Evolutionary conservation across 2,113 vertebrate species (phyloP).

Genomic region (Oncorhynchus tshawytscha): DNA sequence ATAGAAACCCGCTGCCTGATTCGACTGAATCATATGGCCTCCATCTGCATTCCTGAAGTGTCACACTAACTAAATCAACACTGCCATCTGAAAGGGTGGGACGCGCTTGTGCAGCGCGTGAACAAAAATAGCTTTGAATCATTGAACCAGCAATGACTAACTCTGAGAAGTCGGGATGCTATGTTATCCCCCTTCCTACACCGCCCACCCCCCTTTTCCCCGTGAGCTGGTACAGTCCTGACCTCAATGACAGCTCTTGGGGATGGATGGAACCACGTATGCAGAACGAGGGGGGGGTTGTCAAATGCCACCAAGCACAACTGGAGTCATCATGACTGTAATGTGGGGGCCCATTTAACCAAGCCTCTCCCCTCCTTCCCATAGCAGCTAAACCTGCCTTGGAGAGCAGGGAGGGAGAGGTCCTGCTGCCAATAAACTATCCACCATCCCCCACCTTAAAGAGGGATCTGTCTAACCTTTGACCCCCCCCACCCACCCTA

Average conservation of each 20-base stretch:
- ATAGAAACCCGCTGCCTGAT: constrained; percentile 2
- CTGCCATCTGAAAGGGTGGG: not conserved
- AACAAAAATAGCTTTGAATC: not conserved
- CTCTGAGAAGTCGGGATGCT: not conserved
- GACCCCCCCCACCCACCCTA: constrained; percentile 24
- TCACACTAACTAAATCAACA: constrained; percentile 9
- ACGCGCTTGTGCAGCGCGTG: not conserved
- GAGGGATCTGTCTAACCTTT: constrained; percentile 61
- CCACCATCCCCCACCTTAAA: constrained; percentile 53
- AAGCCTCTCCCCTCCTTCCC: constrained; percentile 18
- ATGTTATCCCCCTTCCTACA: not conserved
- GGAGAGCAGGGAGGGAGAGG: constrained; percentile 56
- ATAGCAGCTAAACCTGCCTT: constrained; percentile 24
- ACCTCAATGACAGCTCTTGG: constrained; percentile 24
- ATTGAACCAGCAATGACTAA: constrained; percentile 4
- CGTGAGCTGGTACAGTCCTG: not conserved
- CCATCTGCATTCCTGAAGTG: constrained; percentile 49
- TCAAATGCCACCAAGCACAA: constrained; percentile 55
- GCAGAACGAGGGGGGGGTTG: constrained; percentile 10
- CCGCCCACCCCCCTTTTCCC: not conserved
- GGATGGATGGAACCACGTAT: not conserved
- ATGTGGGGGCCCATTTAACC: constrained; percentile 35
- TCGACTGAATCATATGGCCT: constrained; percentile 39
- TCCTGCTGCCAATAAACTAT: constrained; percentile 54
- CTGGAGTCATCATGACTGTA: constrained; percentile 52